Percentiles rank a stretch among this genome's conserved stretches.
Conservation (phyloP, 2,113 vertebrate genomes). For the Melozone crissalis region DNA sequence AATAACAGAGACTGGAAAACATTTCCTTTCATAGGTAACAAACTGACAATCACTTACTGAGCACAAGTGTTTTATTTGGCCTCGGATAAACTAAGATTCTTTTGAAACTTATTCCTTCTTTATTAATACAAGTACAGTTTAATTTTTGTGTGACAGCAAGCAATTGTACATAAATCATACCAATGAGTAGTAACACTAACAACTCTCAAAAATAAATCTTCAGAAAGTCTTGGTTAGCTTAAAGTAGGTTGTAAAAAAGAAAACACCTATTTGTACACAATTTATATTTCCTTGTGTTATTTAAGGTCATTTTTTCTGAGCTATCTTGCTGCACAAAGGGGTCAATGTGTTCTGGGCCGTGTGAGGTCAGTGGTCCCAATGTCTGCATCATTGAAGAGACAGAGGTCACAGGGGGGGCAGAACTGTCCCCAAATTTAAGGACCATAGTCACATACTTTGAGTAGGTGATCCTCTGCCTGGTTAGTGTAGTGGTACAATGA, state of each 20-base stretch:
- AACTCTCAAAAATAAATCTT: not conserved
- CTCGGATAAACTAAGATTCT: not conserved
- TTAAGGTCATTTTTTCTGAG: not conserved
- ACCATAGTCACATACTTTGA: not conserved
- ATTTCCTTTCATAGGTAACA: not conserved
- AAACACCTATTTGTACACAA: not conserved
- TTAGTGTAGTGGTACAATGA: too few relatives aligned
- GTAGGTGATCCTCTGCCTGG: not conserved
- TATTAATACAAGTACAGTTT: not conserved
- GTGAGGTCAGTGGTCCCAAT: not conserved
- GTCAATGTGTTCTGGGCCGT: accelerated
- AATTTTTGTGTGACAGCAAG: not conserved
- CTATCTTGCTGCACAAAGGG: not conserved
- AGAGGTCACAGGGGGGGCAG: not conserved
- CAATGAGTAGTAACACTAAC: not conserved
- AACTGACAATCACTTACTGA: not conserved
- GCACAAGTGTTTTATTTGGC: not conserved
- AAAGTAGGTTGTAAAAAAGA: not conserved
- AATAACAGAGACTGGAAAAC: not conserved
- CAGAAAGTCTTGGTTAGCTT: not conserved
- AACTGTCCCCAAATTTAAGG: not conserved
- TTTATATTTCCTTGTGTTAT: not conserved
- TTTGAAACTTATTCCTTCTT: not conserved
- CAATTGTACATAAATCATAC: not conserved
- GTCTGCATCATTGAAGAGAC: not conserved